These are phyloP conservation scores for Eristalis pertinax DNA, from an alignment of 2,888 invertebrate species.

Conservation along the genomic window DNA sequence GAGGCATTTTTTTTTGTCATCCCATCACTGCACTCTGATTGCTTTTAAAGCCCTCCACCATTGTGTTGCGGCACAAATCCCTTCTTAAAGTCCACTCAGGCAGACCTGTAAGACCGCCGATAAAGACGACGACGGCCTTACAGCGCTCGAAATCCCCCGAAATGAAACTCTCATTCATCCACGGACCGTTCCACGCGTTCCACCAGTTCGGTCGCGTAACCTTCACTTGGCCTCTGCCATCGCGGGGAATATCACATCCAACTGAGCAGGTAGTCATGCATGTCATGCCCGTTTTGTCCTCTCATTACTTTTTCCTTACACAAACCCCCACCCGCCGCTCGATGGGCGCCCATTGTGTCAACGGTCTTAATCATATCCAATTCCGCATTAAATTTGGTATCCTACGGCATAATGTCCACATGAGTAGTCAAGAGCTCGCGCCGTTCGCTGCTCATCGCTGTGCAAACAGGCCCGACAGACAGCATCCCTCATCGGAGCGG, in stretches of 20 bases:
- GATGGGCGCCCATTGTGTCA: background rate
- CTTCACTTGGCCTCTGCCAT: background rate
- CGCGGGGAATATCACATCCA: background rate
- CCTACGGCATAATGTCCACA: constrained; percentile 32
- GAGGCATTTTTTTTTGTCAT: too few relatives aligned
- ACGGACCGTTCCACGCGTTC: too few relatives aligned
- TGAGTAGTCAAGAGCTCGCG: constrained; percentile 39
- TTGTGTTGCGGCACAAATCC: background rate
- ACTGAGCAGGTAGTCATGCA: background rate
- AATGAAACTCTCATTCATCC: background rate
- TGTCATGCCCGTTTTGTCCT: background rate
- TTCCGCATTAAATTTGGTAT: constrained; percentile 8
- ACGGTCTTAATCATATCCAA: constrained; percentile 15
- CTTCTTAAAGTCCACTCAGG: background rate
- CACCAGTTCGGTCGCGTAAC: background rate
- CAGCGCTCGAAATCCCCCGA: background rate
- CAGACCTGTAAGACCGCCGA: background rate
- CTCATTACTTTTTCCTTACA: background rate
- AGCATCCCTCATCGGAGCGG: background rate
- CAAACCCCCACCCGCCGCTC: background rate
- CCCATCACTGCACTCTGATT: background rate
- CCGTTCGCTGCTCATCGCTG: constrained; percentile 2
- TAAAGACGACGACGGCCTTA: background rate
- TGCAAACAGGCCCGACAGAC: constrained; percentile 20
- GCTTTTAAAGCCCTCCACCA: background rate